Conservation (phyloP, 2,113 vertebrate genomes). For the Notothenia rossii region DNA sequence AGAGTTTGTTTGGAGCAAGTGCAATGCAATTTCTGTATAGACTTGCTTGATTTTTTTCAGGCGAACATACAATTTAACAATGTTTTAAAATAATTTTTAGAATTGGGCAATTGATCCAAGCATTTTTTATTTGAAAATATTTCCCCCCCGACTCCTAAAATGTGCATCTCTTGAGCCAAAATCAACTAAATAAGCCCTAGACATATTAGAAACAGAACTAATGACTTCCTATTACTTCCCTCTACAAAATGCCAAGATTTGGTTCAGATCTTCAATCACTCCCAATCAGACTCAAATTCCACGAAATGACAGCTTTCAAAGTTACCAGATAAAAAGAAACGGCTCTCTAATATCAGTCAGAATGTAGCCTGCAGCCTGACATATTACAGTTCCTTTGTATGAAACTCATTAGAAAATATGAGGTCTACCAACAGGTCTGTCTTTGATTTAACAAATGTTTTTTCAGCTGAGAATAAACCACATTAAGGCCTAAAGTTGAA, state of each 20-base stretch:
- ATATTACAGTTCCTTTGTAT: background rate
- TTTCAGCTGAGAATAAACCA: slow-evolving; percentile 28
- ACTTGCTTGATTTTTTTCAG: too few species aligned
- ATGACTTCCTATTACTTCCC: background rate
- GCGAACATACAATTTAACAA: too few species aligned
- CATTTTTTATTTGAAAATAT: too few species aligned
- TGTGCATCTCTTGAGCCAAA: slow-evolving; percentile 1
- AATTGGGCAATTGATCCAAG: background rate
- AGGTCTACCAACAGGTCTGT: background rate
- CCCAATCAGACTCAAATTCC: background rate
- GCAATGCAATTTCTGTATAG: background rate
- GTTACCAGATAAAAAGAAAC: background rate
- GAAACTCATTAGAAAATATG: slow-evolving; percentile 1
- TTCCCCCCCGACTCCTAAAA: background rate
- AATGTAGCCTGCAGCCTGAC: slow-evolving; percentile 5
- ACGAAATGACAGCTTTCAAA: slow-evolving; percentile 1
- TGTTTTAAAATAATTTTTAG: background rate
- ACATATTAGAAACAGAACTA: background rate
- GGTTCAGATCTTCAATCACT: background rate
- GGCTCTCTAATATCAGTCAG: background rate
- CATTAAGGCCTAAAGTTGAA: slow-evolving; percentile 12
- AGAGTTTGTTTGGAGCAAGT: background rate
- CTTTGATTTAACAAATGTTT: slow-evolving; percentile 27
- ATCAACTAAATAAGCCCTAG: background rate
- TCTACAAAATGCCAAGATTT: background rate